phyloP scores from a whole-genome alignment of 2,113 vertebrate genomes.

The Callipepla californica region DNA sequence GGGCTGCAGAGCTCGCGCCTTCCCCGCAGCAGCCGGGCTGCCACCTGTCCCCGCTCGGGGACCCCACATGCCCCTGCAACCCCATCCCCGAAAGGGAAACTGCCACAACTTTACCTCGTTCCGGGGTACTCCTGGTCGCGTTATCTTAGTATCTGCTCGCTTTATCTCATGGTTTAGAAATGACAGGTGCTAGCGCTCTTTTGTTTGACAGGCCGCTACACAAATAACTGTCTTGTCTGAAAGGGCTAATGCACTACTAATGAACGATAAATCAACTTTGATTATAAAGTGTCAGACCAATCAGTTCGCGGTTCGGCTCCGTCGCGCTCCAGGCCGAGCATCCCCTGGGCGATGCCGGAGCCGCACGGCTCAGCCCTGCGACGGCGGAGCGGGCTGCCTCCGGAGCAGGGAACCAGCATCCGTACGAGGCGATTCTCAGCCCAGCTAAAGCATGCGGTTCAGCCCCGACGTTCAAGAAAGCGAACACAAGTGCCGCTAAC shows the following conservation, averaged over 20 bases:
- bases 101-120: constrained; percentile 54
- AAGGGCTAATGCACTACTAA: constrained; percentile 98
- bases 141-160: constrained; percentile 85
- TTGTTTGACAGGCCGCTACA: constrained; percentile 92
- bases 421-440: constrained; percentile 1
- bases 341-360: constrained; percentile 76
- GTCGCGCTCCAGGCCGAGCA: constrained; percentile 82
- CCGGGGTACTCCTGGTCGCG: constrained; percentile 59
- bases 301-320: constrained; percentile 90
- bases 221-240: constrained; percentile 95
- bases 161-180: constrained; percentile 89
- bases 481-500: not conserved
- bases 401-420: not conserved
- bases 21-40: not conserved
- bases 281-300: constrained; percentile 99
- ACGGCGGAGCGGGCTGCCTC: not conserved
- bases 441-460: not conserved
- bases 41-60: not conserved
- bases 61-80: not conserved
- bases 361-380: constrained; percentile 29
- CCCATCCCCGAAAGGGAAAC: not conserved
- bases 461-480: not conserved
- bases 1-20: not conserved
- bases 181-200: constrained; percentile 96
- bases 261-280: constrained; percentile 99